Percentiles rank a stretch among this genome's conserved stretches.
Evolutionary conservation across 2,113 vertebrate species (phyloP).

Genomic region (Charadrius vociferus): DNA sequence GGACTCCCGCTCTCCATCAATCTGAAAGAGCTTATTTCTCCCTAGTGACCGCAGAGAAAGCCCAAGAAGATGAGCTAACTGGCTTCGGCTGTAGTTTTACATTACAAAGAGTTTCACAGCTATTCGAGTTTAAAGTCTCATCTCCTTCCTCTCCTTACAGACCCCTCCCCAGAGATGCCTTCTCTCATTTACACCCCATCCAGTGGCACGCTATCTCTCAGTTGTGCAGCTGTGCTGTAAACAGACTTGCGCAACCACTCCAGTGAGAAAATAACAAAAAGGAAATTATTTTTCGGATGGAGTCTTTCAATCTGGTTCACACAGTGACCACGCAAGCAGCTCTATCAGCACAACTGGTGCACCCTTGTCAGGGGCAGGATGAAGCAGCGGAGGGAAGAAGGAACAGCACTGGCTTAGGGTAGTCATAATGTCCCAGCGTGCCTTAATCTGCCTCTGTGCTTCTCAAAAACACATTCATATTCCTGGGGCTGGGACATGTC

Average conservation of each 20-base stretch:
- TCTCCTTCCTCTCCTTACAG: neutral
- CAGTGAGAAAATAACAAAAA: neutral
- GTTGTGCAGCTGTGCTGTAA: neutral
- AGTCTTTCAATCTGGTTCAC: neutral
- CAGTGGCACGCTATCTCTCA: neutral
- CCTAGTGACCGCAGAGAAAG: neutral
- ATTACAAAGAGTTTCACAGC: slow-evolving; percentile 7
- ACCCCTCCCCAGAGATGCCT: neutral
- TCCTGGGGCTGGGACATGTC: neutral
- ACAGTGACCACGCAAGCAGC: neutral
- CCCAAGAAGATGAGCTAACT: slow-evolving; percentile 10
- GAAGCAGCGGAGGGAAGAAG: neutral
- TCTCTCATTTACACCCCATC: slow-evolving; percentile 1
- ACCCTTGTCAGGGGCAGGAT: neutral
- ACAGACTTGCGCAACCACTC: neutral
- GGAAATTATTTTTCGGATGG: neutral
- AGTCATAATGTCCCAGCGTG: accelerated
- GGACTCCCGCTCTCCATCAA: neutral
- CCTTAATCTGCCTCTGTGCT: neutral
- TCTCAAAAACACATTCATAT: neutral
- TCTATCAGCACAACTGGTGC: neutral
- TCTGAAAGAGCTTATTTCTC: slow-evolving; percentile 24
- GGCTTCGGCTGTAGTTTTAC: neutral
- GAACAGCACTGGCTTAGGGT: neutral
- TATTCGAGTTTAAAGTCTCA: neutral